phyloP scores from a whole-genome alignment of 2,888 invertebrate species.

The Gastrophysa polygoni region DNA sequence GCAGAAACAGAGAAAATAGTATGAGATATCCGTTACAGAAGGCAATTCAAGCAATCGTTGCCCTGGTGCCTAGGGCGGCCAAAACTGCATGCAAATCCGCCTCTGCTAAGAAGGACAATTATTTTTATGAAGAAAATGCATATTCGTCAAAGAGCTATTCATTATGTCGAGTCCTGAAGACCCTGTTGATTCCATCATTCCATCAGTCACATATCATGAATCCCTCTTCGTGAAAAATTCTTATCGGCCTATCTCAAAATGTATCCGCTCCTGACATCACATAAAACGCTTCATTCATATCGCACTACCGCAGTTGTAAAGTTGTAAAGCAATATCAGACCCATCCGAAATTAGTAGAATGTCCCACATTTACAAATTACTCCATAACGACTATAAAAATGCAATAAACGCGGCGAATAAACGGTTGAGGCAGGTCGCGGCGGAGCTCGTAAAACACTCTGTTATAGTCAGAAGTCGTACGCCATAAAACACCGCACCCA shows the following conservation, averaged over 20 bases:
- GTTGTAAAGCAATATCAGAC: slow-evolving; percentile 54
- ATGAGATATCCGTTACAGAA: too few relatives aligned
- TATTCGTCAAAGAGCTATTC: too few relatives aligned
- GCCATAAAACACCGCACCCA: slow-evolving; percentile 53
- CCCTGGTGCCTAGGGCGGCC: too few relatives aligned
- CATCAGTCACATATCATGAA: too few relatives aligned
- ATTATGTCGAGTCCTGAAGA: too few relatives aligned
- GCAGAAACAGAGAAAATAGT: too few relatives aligned
- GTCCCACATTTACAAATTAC: slow-evolving; percentile 58
- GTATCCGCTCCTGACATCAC: slow-evolving; percentile 21
- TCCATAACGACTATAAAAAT: slow-evolving; percentile 56
- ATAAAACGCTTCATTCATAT: slow-evolving; percentile 50
- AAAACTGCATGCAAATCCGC: too few relatives aligned
- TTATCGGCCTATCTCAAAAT: neutral
- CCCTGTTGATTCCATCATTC: too few relatives aligned
- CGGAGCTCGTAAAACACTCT: slow-evolving; percentile 54
- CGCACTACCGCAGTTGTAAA: slow-evolving; percentile 45
- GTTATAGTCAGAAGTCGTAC: slow-evolving; percentile 55
- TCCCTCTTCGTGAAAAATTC: too few relatives aligned
- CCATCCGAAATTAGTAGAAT: slow-evolving; percentile 56
- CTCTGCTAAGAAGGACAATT: too few relatives aligned
- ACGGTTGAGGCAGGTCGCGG: slow-evolving; percentile 57
- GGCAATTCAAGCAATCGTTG: too few relatives aligned
- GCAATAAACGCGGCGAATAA: slow-evolving; percentile 58
- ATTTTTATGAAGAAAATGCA: too few relatives aligned